These are phyloP conservation scores for Pterobdella sp. DNA, from an alignment of 2,888 invertebrate species.

Conservation along the genomic window DNA sequence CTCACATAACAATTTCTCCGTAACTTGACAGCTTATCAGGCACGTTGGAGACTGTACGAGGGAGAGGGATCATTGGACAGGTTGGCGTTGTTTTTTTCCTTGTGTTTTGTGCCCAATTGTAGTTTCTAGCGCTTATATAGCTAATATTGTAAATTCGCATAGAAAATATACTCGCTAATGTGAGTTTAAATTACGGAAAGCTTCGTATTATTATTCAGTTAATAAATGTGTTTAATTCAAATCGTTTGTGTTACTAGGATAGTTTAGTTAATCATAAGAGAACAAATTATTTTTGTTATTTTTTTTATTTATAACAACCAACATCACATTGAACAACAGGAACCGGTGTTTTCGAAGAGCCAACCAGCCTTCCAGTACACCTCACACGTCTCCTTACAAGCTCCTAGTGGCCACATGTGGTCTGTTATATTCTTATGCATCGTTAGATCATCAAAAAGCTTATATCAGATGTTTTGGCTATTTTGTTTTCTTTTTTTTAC, in stretches of 20 bases:
- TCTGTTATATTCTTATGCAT: conserved; percentile 46
- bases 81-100: too few relatives aligned
- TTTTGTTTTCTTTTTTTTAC: background rate
- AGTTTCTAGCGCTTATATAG: too few relatives aligned
- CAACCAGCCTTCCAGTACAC: conserved; percentile 94
- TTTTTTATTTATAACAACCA: too few relatives aligned
- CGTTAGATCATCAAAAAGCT: background rate
- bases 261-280: conserved; percentile 1
- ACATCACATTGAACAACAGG: conserved; percentile 55
- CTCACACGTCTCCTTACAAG: conserved; percentile 90
- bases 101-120: too few relatives aligned
- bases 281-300: too few relatives aligned
- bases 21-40: conserved; percentile 66
- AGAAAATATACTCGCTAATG: too few relatives aligned
- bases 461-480: background rate
- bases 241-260: background rate
- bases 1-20: too few relatives aligned
- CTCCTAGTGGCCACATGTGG: conserved; percentile 97
- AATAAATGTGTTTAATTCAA: too few relatives aligned
- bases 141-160: too few relatives aligned
- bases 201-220: too few relatives aligned
- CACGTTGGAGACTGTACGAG: conserved; percentile 82
- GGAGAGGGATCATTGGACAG: conserved; percentile 88
- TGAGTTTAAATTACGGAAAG: too few relatives aligned
- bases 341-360: conserved; percentile 77